Evolutionary conservation across 2,888 invertebrate genomes (phyloP).

Genomic region (Torymus aiolomorphi): DNA sequence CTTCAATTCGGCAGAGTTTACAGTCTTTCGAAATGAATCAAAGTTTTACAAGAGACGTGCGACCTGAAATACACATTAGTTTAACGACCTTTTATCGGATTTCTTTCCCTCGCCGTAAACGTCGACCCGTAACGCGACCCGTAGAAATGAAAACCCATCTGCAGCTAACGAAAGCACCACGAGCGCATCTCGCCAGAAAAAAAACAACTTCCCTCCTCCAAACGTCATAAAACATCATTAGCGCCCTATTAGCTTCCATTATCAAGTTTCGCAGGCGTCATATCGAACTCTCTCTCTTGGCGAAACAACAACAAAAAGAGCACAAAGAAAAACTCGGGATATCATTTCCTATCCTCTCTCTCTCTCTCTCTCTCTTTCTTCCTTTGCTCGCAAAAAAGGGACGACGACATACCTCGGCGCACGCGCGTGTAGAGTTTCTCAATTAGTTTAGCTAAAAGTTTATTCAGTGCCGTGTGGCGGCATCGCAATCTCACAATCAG

Average conservation of each 20-base stretch:
- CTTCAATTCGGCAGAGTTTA: no score
- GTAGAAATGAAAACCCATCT: no score
- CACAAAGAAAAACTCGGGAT: conserved; percentile 20
- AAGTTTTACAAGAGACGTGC: no score
- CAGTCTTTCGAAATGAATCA: no score
- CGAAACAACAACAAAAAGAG: conserved; percentile 12
- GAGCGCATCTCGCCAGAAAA: background rate
- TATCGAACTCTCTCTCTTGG: background rate
- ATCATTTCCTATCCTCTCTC: background rate
- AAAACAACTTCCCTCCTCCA: background rate
- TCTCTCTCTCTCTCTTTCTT: conserved; percentile 16
- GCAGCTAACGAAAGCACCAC: no score
- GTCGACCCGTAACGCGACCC: no score
- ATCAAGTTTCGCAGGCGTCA: conserved; percentile 3
- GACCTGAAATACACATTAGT: no score
- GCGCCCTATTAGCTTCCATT: conserved; percentile 27
- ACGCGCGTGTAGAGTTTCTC: conserved; percentile 22
- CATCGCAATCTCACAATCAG: conserved; percentile 31
- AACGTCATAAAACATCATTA: conserved; percentile 37
- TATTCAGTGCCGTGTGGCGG: conserved; percentile 20
- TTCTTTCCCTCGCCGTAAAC: background rate
- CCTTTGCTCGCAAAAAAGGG: background rate
- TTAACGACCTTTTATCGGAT: no score
- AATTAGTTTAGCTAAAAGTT: conserved; percentile 52
- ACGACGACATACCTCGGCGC: background rate